Evolutionary conservation across 2,113 vertebrate species (phyloP), one percentile per base, ranked within the genome.

Genomic region (Gallinago media): DNA sequence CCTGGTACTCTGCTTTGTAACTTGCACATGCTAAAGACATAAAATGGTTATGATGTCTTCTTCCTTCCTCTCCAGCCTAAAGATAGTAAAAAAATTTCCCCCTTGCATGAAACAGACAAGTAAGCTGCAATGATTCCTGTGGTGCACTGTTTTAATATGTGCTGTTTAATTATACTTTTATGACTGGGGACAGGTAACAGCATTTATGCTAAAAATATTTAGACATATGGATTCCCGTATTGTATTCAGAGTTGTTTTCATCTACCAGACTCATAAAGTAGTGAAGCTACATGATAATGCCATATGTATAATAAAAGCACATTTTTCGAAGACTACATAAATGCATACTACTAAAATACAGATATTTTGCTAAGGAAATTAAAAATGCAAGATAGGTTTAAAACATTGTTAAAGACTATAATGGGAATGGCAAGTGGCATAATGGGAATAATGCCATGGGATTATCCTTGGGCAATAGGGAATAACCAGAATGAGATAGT

Each of bases 401-500:
- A 96, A 97, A 95, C 82, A 96, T 95, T 97, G 91, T 95, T 97
- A 97, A 97, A 95, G 96, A 92, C 95, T 93, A 93, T 97, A 97
- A 97, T 97, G 96, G 97, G 94, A 97, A 97, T 89, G 94, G 92
- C 97, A 97, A 97, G 96, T 97, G 85, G 96, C 94, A 96, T 97
- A 97, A 97, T 96, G 95, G 97, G 96, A 97, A 96, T 97, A 97
- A 97, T 97, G 96, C 97, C 92, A 63, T 93, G 94, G 94, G 97
- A 97, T 97, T 97, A 97, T 97, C 97, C 95, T 89, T 97, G 82
- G 92, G 93, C 95, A 97, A 97, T 96, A 97, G 97, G 92, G 95
- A 96, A 97, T 97, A 97, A 97, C 96, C 94, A 95, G 97, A 97
- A 97, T 97, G 96, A 97, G 95, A 97, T 96, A 96, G 97, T 97